Evolutionary conservation across 2,113 vertebrate genomes (phyloP).

Genomic region (Lepus americanus): DNA sequence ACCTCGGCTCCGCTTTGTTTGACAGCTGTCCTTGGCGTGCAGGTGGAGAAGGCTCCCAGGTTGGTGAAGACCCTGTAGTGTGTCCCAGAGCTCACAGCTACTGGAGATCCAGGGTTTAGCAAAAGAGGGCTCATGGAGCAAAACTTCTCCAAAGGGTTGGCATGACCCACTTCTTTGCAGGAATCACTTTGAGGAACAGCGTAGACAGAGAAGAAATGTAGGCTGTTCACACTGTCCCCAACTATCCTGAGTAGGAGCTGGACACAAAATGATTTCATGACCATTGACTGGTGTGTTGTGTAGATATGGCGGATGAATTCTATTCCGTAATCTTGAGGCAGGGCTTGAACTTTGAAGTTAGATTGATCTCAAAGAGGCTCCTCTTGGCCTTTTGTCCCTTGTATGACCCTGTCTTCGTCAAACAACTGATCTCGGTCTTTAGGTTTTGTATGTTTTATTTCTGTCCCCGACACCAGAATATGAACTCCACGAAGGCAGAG

Average conservation of each 20-base stretch:
- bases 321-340: not conserved
- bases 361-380: not conserved
- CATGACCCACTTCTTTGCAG: not conserved
- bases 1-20: not conserved
- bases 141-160: not conserved
- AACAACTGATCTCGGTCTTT: not conserved
- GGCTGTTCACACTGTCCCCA: not conserved
- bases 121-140: not conserved
- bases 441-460: conserved; percentile 2
- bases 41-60: not conserved
- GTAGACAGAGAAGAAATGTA: not conserved
- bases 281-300: not conserved
- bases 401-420: not conserved
- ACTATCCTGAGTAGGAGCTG: not conserved
- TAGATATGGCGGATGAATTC: not conserved
- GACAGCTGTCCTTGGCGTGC: not conserved
- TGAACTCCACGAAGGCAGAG: not conserved
- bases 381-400: not conserved
- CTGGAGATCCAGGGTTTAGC: not conserved
- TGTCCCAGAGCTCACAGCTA: not conserved
- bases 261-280: conserved; percentile 25
- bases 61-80: not conserved
- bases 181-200: not conserved
- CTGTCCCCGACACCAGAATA: not conserved
- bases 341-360: not conserved